Base-by-base conservation (phyloP, 2,113 vertebrate species). In the Salvator merianae region DNA sequence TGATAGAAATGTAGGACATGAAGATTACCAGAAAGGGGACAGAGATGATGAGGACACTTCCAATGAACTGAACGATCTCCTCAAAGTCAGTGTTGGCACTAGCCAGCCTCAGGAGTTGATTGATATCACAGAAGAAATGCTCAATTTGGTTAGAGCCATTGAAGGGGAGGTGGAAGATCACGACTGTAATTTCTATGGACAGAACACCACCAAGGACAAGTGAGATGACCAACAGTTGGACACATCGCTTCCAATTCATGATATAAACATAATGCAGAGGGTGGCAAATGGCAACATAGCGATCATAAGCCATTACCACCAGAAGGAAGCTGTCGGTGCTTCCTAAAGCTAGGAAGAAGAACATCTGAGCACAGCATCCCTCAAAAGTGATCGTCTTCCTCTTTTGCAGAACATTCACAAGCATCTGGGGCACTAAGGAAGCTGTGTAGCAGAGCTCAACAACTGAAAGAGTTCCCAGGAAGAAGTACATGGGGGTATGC, bases 51-150 rank as follows among this genome's bases (percentile, higher is more conserved):
- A 91, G 16, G 0, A 85, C 81, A 55, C 90, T 87, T 7, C 66
- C 91, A 50, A 70, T 36, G 20, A 93, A 82, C 81, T 92, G 88
- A 0, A 85, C 85, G 8, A 47, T 72, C 71, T 93, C 91, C 1
- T 88, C 88, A 40, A 75, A 5, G 53, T 53, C 79, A 38, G 86
- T 92, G 14, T 55, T 50, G 71, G 90, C 26, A 24, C 87, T 91
- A 1, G 91, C 84, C 0, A 93, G 82, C 2, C 0, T 77, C 88
- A 92, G 83, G 36, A 93, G 65, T 0, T 92, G 94, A 1, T 90
- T 91, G 2, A 83, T 79, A 6, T 93, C 91, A 65, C 91, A 93
- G 8, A 91, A 89, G 69, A 91, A 93, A 55, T 94, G 93, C 4
- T 90, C 40, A 8, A 93, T 88, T 6, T 73, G 81, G 2, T 3